phyloP scores from a whole-genome alignment of 1,140 invertebrate genomes.

The Tribolium madens region DNA sequence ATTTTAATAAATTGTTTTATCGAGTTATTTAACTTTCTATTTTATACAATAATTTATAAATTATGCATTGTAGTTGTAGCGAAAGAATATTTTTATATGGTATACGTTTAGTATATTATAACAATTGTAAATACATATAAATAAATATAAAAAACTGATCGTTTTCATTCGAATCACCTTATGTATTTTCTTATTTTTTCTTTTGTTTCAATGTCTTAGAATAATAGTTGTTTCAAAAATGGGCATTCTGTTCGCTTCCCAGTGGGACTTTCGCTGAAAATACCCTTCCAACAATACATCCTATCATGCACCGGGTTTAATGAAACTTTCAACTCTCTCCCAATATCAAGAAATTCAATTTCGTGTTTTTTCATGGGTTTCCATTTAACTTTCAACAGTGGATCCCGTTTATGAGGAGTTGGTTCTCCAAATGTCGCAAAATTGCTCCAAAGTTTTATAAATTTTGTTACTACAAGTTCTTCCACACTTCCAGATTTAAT shows the following conservation, averaged over 20 bases:
- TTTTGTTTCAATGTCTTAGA: too few relatives aligned
- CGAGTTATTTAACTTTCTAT: conserved; percentile 25
- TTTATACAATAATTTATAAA: conserved; percentile 37
- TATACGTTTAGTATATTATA: conserved; percentile 29
- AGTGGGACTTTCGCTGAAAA: conserved; percentile 3
- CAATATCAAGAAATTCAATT: conserved; percentile 48
- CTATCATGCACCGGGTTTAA: conserved; percentile 45
- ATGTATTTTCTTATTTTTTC: too few relatives aligned
- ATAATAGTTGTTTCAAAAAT: not conserved
- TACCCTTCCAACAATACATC: conserved; percentile 44
- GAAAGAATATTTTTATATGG: conserved; percentile 37
- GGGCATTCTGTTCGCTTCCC: not conserved
- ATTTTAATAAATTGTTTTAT: conserved; percentile 26
- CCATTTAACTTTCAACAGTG: conserved; percentile 56
- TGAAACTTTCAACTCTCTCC: not conserved
- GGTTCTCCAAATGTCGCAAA: conserved; percentile 67
- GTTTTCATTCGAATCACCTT: not conserved
- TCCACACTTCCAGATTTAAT: conserved; percentile 41
- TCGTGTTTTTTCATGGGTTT: conserved; percentile 46
- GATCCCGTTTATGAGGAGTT: conserved; percentile 54
- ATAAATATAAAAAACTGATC: not conserved
- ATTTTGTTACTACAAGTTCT: conserved; percentile 57
- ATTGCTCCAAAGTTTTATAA: conserved; percentile 66
- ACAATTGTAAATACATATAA: conserved; percentile 26
- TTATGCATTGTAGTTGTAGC: conserved; percentile 23